Percentiles rank a stretch among this genome's conserved stretches.
Conservation (phyloP, 2,113 vertebrate species). For the Leiothrix lutea region DNA sequence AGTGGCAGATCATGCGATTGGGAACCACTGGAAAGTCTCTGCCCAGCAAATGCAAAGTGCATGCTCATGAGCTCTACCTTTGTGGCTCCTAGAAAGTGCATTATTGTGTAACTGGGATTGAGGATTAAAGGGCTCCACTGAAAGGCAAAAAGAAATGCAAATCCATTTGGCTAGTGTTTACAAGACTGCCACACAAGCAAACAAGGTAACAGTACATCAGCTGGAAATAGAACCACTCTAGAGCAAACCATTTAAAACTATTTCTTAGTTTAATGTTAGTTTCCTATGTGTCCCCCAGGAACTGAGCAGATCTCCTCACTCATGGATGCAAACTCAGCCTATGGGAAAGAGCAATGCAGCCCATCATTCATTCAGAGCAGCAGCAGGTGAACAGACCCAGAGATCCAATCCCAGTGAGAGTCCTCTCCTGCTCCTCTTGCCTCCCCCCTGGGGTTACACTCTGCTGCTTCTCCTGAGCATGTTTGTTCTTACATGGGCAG, state of each 20-base stretch:
- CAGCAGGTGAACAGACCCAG: neutral
- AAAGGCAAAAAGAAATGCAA: slow-evolving; percentile 79
- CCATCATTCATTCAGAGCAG: neutral
- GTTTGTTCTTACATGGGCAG: neutral
- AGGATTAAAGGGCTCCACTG: slow-evolving; percentile 99
- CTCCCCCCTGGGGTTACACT: neutral
- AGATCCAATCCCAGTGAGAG: neutral
- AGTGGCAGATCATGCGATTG: slow-evolving; percentile 60
- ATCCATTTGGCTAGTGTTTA: slow-evolving; percentile 51
- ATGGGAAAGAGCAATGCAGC: neutral
- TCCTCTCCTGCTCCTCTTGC: neutral
- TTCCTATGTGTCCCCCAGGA: neutral
- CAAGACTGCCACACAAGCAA: neutral
- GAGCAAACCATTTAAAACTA: neutral
- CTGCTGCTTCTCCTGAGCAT: neutral
- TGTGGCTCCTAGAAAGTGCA: slow-evolving; percentile 98
- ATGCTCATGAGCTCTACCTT: slow-evolving; percentile 91
- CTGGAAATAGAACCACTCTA: neutral
- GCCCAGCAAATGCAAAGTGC: slow-evolving; percentile 70
- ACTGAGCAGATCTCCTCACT: neutral
- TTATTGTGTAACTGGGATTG: slow-evolving; percentile 99
- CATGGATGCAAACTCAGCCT: neutral
- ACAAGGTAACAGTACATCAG: neutral
- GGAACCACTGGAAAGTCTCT: neutral
- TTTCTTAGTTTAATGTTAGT: neutral